Percentiles rank a stretch among this genome's conserved stretches.
Evolutionary conservation across 1,140 invertebrate species (phyloP).

Genomic region (Muscidifurax raptorellus): DNA sequence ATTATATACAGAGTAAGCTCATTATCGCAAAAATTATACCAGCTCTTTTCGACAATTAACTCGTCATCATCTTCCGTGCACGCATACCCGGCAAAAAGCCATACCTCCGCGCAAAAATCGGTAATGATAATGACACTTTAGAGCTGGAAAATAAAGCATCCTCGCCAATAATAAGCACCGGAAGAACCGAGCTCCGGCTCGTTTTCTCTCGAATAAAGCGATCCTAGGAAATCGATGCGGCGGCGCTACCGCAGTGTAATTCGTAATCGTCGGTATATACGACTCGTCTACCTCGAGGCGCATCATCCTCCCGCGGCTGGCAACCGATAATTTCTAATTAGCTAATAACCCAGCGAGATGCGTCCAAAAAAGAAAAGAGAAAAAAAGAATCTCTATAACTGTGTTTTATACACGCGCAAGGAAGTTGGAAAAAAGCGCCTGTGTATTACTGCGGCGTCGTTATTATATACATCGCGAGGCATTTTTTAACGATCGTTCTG

Average conservation of each 20-base stretch:
- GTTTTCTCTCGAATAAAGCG: neutral
- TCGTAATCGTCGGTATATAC: constrained; percentile 18
- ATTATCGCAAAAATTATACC: no score
- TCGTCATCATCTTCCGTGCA: neutral
- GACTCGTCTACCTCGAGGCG: neutral
- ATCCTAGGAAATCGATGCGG: neutral
- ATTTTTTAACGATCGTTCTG: neutral
- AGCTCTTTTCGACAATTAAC: neutral
- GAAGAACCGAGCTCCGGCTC: constrained; percentile 6
- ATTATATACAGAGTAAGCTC: no score
- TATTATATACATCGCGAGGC: neutral
- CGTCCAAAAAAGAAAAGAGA: neutral
- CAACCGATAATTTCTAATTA: constrained; percentile 58
- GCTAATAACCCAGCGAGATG: constrained; percentile 50
- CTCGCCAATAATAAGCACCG: neutral
- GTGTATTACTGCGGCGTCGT: neutral
- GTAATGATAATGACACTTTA: constrained; percentile 18
- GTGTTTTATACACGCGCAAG: neutral
- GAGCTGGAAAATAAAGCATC: neutral
- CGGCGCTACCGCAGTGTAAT: constrained; percentile 2
- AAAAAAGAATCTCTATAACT: neutral
- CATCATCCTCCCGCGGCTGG: constrained; percentile 35
- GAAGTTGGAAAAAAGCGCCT: neutral
- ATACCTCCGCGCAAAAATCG: neutral
- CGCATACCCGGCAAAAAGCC: neutral